These are phyloP conservation scores for Scyliorhinus canicula DNA, from an alignment of 2,797 vertebrate species.

Conservation along the genomic window DNA sequence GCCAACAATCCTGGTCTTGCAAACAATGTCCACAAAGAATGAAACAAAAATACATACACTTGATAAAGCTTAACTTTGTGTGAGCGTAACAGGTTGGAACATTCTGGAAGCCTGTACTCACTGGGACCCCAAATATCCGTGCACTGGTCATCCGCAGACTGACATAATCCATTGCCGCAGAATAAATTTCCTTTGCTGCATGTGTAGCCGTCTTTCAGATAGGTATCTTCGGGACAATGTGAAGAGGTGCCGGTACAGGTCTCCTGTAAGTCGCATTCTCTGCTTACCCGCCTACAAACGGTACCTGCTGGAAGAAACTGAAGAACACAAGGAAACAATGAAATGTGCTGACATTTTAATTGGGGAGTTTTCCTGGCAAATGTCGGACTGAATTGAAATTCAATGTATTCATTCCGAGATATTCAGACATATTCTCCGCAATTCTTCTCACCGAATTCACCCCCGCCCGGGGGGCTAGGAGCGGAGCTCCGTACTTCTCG, in stretches of 20 bases:
- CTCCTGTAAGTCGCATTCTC: constrained; percentile 5
- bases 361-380: background rate
- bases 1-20: too few species aligned
- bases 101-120: background rate
- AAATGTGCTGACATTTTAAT: background rate
- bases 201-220: background rate
- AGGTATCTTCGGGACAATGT: background rate
- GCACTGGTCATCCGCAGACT: background rate
- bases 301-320: background rate
- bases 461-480: too few species aligned
- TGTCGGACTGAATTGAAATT: background rate
- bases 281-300: background rate
- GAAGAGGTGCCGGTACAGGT: background rate
- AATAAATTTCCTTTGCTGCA: background rate
- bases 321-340: background rate
- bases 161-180: background rate
- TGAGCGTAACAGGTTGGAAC: background rate
- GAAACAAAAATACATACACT: too few species aligned
- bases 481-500: too few species aligned
- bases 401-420: background rate
- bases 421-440: too few species aligned
- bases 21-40: too few species aligned
- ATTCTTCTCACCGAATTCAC: too few species aligned
- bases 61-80: background rate
- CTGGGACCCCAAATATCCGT: background rate